Conservation (phyloP, 2,113 vertebrate species). For the Nymphicus hollandicus region DNA sequence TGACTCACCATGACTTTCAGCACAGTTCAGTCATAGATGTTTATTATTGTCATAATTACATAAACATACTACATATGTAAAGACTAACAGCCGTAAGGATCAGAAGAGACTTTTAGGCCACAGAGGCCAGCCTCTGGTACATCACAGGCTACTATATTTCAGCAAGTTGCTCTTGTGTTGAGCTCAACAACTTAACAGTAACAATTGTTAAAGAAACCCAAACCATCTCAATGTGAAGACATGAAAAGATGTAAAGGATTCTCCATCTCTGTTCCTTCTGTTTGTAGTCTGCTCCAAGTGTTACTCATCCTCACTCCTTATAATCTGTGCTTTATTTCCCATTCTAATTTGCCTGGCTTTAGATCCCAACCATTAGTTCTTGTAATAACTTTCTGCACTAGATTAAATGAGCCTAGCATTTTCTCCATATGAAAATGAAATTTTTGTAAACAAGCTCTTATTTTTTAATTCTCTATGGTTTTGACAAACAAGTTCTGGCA, state of each 20-base stretch:
- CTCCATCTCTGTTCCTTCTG: neutral
- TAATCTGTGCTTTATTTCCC: slow-evolving; percentile 33
- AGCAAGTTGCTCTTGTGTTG: neutral
- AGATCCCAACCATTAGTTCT: neutral
- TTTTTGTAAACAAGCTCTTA: neutral
- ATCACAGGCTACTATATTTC: neutral
- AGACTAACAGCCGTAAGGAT: neutral
- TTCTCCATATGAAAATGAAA: neutral
- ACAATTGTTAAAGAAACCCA: neutral
- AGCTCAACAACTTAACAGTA: neutral
- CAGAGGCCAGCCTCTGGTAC: neutral
- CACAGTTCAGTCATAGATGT: neutral
- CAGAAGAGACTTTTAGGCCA: neutral
- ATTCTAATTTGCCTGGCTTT: slow-evolving; percentile 14
- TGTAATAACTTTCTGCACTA: neutral
- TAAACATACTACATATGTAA: neutral
- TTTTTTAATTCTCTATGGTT: neutral
- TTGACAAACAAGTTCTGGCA: neutral
- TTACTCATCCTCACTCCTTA: slow-evolving; percentile 18
- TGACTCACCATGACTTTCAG: neutral
- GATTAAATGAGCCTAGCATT: neutral
- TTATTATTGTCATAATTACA: neutral
- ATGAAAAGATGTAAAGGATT: neutral
- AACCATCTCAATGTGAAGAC: neutral
- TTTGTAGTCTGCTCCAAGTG: neutral